These are phyloP conservation scores for Tetragnatha montana DNA, from an alignment of 2,888 invertebrate species.

Conservation along the genomic window DNA sequence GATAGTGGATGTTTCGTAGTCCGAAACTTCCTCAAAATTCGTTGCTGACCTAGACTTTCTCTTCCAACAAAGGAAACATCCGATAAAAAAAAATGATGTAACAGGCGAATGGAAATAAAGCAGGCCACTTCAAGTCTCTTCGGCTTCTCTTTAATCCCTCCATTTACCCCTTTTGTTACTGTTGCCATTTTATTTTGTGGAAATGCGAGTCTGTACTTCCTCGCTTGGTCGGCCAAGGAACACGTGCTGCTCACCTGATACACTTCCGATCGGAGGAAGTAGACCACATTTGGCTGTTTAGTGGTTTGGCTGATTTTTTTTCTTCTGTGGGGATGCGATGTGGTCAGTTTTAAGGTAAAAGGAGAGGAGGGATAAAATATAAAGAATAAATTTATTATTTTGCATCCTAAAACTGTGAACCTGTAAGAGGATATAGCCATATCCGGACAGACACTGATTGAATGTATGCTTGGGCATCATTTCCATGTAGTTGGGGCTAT, in stretches of 20 bases:
- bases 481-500: no score
- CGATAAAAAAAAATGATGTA: background rate
- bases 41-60: constrained; percentile 58
- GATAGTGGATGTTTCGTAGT: no score
- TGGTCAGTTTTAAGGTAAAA: no score
- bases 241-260: constrained; percentile 56
- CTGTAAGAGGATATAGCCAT: no score
- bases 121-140: background rate
- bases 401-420: no score
- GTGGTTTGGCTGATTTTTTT: no score
- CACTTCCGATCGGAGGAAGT: constrained; percentile 26
- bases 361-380: no score
- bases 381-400: no score
- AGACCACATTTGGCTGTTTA: constrained; percentile 23
- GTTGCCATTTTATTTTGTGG: constrained; percentile 2
- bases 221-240: constrained; percentile 23
- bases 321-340: no score
- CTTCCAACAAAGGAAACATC: background rate
- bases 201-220: constrained; percentile 29
- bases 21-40: constrained; percentile 33
- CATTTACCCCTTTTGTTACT: background rate
- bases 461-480: no score
- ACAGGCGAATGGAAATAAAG: background rate
- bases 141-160: background rate
- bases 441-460: no score